Conservation (phyloP, 2,888 invertebrate genomes). For the Phytoseiulus persimilis region DNA sequence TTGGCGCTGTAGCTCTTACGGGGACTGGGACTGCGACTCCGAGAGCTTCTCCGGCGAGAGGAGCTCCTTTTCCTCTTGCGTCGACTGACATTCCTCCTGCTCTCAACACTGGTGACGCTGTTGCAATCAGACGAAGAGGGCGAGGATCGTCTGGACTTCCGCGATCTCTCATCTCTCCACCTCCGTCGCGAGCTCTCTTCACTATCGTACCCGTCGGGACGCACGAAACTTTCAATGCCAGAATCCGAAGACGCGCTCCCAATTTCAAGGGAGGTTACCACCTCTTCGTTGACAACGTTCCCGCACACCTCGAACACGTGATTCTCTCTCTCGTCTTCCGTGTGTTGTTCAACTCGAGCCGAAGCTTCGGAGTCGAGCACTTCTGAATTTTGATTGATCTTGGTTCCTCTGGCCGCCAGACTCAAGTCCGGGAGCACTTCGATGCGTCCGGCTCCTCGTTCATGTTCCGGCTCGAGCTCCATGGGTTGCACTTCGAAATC, state of each 20-base stretch:
- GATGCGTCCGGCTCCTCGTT: not conserved
- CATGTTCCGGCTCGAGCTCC: conserved; percentile 14
- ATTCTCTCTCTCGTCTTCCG: not conserved
- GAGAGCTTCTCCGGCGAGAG: not conserved
- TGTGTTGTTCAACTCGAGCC: not conserved
- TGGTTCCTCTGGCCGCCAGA: not conserved
- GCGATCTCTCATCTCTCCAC: not conserved
- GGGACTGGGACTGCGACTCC: not conserved
- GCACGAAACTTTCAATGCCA: not conserved
- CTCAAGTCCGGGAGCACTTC: conserved; percentile 21
- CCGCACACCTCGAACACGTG: not conserved
- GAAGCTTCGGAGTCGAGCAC: not conserved
- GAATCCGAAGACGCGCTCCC: not conserved
- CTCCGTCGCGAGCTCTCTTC: not conserved
- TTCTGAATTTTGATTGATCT: not conserved
- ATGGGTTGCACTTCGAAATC: conserved; percentile 22
- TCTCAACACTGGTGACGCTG: not conserved
- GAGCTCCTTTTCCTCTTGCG: not conserved
- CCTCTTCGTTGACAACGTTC: conserved; percentile 7
- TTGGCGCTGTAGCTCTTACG: not conserved
- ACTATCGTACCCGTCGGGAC: not conserved
- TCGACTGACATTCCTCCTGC: not conserved
- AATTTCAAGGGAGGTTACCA: not conserved
- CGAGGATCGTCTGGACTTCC: conserved; percentile 14
- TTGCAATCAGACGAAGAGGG: not conserved